Base-by-base conservation (phyloP, 2,888 invertebrate species). In the Strigamia crassipes region DNA sequence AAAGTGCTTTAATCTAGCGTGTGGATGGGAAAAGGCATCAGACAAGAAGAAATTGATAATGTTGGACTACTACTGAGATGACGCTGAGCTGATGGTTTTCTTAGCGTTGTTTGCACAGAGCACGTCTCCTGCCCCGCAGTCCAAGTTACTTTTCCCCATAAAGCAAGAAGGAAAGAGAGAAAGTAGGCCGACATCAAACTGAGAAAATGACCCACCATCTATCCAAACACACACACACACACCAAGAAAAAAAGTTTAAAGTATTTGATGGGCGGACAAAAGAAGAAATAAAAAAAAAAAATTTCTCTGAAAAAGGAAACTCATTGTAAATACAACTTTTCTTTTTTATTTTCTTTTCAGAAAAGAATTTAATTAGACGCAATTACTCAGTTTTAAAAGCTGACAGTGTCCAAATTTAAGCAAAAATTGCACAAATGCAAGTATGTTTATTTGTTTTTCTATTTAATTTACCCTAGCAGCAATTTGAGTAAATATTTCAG, bases 21-120 rank as follows among this genome's bases (percentile, higher is more conserved):
- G 61, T 66, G 61, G 61, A 66, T 66, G 61, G 61, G 61, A 66
- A 66, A 66, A 66, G 61, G 61, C 61, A 66, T 66, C 61, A 66
- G 61, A 66, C 61, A 66, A 66, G 61, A 66, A 21, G 61, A 66
- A 23, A 66, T 66, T 66, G 61, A 66, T 66, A 66, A 66, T 66
- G 61, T 23, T 66, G 61, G 61, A 66, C 61, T 66, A 66, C 61
- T 66, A 23, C 61, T 66, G 61, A 18, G 61, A 18, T 66, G 61
- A 66, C 61, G 61, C 61, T 66, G 61, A 66, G 61, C 61, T 66
- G 61, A 66, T 66, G 61, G 61, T 66, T 66, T 66, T 66, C 61
- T 66, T 23, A 66, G 61, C 61, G 61, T 66, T 66, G 61, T 66
- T 66, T 66, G 61, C 61, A 66, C 61, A 23, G 61, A 66, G 61